Percentiles rank a stretch among this genome's conserved stretches.
Conservation (phyloP, 2,113 vertebrate species). For the Nanorana parkeri region DNA sequence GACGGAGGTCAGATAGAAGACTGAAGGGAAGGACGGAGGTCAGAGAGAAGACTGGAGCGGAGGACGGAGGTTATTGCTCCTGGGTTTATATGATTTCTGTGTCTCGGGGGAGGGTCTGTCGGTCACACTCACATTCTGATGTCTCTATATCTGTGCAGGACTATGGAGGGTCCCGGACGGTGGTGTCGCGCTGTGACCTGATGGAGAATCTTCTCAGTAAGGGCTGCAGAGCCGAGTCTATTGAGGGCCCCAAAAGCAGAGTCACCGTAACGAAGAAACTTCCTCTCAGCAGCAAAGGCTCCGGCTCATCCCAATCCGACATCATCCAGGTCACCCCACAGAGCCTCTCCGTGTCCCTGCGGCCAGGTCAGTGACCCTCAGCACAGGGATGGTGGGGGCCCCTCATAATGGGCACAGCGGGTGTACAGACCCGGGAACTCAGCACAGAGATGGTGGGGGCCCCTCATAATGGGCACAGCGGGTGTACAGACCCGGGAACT, state of each 20-base stretch:
- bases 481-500: too few relatives aligned
- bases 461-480: not conserved
- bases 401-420: not conserved
- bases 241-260: slow-evolving; percentile 83
- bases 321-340: slow-evolving; percentile 91
- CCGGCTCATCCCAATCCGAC: slow-evolving; percentile 70
- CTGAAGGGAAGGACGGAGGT: too few relatives aligned
- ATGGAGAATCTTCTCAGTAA: slow-evolving; percentile 79
- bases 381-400: not conserved
- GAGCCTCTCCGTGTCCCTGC: slow-evolving; percentile 82
- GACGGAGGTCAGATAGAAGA: too few relatives aligned
- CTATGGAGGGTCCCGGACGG: slow-evolving; percentile 76
- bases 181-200: slow-evolving; percentile 87
- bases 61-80: too few relatives aligned
- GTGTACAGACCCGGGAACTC: not conserved
- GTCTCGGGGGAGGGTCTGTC: too few relatives aligned
- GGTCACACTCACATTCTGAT: too few relatives aligned
- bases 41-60: too few relatives aligned
- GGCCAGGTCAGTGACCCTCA: slow-evolving; percentile 80
- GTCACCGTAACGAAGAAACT: slow-evolving; percentile 69
- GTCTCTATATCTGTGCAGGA: too few relatives aligned
- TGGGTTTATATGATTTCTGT: too few relatives aligned
- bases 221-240: slow-evolving; percentile 76
- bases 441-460: not conserved
- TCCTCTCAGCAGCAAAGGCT: slow-evolving; percentile 87